A percentile compares a stretch with the other conserved stretches of the same genome.
phyloP scores from a whole-genome alignment of 2,797 vertebrate genomes.

The Tinamus major region DNA sequence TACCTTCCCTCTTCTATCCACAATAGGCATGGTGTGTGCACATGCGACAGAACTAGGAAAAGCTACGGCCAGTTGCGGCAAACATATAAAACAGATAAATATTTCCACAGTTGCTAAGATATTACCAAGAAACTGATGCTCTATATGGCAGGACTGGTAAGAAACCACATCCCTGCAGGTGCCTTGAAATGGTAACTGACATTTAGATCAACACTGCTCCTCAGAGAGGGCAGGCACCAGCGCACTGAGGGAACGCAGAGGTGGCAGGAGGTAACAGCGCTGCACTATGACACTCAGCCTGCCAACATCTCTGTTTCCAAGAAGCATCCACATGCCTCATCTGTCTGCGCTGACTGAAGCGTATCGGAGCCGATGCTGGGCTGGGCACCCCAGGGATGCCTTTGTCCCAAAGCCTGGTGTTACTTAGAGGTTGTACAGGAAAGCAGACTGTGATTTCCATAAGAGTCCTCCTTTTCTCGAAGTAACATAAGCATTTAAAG shows the following conservation, averaged over 20 bases:
- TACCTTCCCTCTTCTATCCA: not conserved
- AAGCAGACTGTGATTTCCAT: not conserved
- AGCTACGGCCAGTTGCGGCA: not conserved
- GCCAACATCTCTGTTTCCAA: not conserved
- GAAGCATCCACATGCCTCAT: not conserved
- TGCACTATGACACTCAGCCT: not conserved
- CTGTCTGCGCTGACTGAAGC: not conserved
- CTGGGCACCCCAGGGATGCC: not conserved
- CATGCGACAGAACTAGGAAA: not conserved
- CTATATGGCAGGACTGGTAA: constrained; percentile 33
- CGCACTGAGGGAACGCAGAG: not conserved
- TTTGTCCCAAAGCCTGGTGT: not conserved
- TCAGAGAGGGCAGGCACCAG: not conserved
- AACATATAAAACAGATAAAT: not conserved
- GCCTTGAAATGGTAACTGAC: constrained; percentile 54
- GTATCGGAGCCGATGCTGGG: rapidly evolving
- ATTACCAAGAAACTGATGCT: constrained; percentile 31
- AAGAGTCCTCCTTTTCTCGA: not conserved
- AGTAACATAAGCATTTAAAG: not conserved
- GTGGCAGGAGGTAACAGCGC: not conserved
- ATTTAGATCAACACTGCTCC: constrained; percentile 9
- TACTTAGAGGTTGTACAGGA: rapidly evolving
- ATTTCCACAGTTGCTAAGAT: constrained; percentile 13
- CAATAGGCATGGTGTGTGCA: rapidly evolving
- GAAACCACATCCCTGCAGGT: constrained; percentile 30